phyloP scores from a whole-genome alignment of 1,140 invertebrate genomes.

The Polyergus mexicanus region DNA sequence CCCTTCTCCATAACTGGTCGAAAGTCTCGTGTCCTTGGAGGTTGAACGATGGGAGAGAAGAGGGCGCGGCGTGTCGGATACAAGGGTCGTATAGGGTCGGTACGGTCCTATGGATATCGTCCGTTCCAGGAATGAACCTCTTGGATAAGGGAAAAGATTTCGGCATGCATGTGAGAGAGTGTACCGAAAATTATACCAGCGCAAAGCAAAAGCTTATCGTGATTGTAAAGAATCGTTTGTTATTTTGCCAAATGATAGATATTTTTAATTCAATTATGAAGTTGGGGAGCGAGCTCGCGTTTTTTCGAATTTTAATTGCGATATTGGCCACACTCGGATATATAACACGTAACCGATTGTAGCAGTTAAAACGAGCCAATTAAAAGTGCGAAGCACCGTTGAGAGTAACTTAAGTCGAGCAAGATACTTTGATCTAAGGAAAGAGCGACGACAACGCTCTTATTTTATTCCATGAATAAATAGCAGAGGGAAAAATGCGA shows the following conservation, averaged over 20 bases:
- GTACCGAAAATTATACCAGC: neutral
- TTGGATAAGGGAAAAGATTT: slow-evolving; percentile 13
- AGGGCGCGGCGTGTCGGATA: slow-evolving; percentile 12
- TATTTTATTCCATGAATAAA: slow-evolving; percentile 11
- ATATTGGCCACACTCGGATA: neutral
- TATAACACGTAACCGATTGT: neutral
- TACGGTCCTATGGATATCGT: slow-evolving; percentile 27
- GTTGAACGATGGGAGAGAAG: neutral
- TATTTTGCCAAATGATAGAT: neutral
- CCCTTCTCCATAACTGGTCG: slow-evolving; percentile 55
- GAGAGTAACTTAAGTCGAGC: neutral
- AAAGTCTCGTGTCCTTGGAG: slow-evolving; percentile 66
- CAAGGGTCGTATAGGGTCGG: slow-evolving; percentile 34
- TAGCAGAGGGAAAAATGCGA: neutral
- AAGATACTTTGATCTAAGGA: neutral
- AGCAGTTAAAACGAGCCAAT: neutral
- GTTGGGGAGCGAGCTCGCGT: neutral
- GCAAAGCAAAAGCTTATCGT: neutral
- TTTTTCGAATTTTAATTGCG: neutral
- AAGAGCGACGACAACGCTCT: neutral
- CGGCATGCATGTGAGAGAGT: neutral
- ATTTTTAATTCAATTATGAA: neutral
- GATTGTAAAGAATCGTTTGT: neutral
- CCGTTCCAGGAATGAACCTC: neutral
- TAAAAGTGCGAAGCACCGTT: slow-evolving; percentile 3